Evolutionary conservation across 2,888 invertebrate genomes (phyloP).

Genomic region (Agonopterix heracliana): DNA sequence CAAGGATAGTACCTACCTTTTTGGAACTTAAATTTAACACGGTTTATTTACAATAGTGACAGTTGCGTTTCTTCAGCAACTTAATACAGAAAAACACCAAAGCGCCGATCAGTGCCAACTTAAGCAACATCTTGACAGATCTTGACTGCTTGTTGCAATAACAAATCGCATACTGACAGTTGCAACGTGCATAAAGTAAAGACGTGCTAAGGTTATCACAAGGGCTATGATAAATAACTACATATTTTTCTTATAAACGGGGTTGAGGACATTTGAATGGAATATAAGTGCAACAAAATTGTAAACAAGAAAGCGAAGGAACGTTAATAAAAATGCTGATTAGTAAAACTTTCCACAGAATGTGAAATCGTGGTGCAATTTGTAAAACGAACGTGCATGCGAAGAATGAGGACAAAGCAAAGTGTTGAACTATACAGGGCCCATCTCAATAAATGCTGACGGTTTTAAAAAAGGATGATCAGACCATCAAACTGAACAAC

Average conservation of each 20-base stretch:
- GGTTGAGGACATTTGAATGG: slow-evolving; percentile 29
- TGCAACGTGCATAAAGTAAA: slow-evolving; percentile 8
- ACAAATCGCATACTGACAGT: background rate
- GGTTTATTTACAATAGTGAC: slow-evolving; percentile 15
- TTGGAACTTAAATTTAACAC: too few relatives aligned
- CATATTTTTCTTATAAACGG: slow-evolving; percentile 13
- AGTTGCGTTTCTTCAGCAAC: slow-evolving; percentile 36
- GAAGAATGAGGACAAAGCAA: too few relatives aligned
- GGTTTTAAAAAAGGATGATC: too few relatives aligned
- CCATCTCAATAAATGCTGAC: too few relatives aligned
- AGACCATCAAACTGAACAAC: too few relatives aligned
- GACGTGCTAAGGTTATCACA: slow-evolving; percentile 28
- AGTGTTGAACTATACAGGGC: too few relatives aligned
- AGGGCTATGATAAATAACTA: slow-evolving; percentile 23
- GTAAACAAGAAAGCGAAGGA: background rate
- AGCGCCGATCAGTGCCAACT: slow-evolving; percentile 54
- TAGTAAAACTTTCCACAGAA: too few relatives aligned
- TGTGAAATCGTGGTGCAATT: too few relatives aligned
- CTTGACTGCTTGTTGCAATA: slow-evolving; percentile 8
- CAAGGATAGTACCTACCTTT: too few relatives aligned
- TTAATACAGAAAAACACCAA: slow-evolving; percentile 58
- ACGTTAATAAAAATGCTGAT: too few relatives aligned
- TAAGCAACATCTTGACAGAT: slow-evolving; percentile 48
- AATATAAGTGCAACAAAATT: slow-evolving; percentile 18
- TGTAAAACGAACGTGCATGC: too few relatives aligned